Evolutionary conservation across 2,113 vertebrate species (phyloP), one percentile per base, ranked within the genome.

Genomic region (Rattus norvegicus): DNA sequence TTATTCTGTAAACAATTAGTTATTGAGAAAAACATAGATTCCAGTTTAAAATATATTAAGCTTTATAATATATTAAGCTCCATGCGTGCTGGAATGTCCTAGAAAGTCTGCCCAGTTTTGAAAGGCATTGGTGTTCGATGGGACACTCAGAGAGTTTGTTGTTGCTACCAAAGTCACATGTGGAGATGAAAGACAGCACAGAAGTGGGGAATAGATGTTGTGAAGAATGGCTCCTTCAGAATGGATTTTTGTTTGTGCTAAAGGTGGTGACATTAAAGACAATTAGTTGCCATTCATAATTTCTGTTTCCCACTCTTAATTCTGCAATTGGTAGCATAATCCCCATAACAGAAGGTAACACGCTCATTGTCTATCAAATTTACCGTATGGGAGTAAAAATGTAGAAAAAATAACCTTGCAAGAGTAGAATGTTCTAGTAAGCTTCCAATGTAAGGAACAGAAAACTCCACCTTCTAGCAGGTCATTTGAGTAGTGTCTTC

Each of bases 251-350:
- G 26, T 81, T 87, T 84, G 87, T 72, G 61, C 79, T 65, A 9
- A 70, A 94, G 73, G 20, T 30, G 49, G 72, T 88, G 67, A 76
- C 5, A 9, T 39, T 52, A 43, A 73, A 43, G 52, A 28, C 9
- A 17, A 16, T 73, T 81, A 5, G 33, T 94, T 77, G 43, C 52
- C 22, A 39, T 76, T 87, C 13, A 4, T 7, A 28, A 70, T 49
- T 92, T 92, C 86, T 90, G 7, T 70, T 85, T 95, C 9, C 69
- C 17, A 69, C 54, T 96, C 92, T 88, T 59, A 94, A 84, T 39
- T 49, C 47, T 94, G n/a, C 88, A 81, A 63, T 61, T 93, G 52
- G n/a, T 80, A 33, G 54, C 11, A 92, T 65, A 77, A 72, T 54
- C 33, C 20, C 24, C 49, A 92, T 61, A 88, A n/a, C 54, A 73